Evolutionary conservation across 2,888 invertebrate genomes (phyloP).

Genomic region (Tenthredo scrophulariae): DNA sequence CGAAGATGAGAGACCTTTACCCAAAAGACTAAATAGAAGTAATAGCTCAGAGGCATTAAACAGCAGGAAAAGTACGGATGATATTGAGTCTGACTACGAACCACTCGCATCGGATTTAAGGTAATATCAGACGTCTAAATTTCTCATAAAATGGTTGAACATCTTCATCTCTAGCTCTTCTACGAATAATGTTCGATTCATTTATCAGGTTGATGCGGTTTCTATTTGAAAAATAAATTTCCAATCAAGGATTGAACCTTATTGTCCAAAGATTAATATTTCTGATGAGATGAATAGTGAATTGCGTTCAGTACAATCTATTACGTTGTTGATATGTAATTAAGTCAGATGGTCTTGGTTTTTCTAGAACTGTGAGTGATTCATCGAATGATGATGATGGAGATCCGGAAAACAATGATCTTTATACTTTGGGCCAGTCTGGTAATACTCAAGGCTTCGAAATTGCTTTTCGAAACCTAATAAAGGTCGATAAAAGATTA

Average conservation of each 20-base stretch:
- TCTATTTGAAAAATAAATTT: not conserved
- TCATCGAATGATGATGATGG: slow-evolving; percentile 60
- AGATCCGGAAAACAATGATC: slow-evolving; percentile 64
- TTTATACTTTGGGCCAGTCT: slow-evolving; percentile 49
- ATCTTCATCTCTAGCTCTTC: not conserved
- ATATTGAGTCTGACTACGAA: not conserved
- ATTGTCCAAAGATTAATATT: not conserved
- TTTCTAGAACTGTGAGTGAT: slow-evolving; percentile 29
- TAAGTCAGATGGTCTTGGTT: not conserved
- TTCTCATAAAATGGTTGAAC: not conserved
- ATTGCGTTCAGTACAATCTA: not conserved
- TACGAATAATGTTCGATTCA: not conserved
- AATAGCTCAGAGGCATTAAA: slow-evolving; percentile 31
- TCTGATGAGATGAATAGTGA: not conserved
- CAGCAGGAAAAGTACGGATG: not conserved
- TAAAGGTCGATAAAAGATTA: slow-evolving; percentile 74
- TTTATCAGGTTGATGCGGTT: not conserved
- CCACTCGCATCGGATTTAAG: not conserved
- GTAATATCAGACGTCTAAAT: not conserved
- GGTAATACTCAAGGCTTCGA: slow-evolving; percentile 60
- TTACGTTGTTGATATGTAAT: not conserved
- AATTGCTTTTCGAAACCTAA: slow-evolving; percentile 64
- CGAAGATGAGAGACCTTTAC: slow-evolving; percentile 12
- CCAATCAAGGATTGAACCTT: not conserved
- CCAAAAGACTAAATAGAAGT: slow-evolving; percentile 35